Base-by-base conservation (phyloP, 1,140 invertebrate species). In the Pachypeltis micranthus region DNA sequence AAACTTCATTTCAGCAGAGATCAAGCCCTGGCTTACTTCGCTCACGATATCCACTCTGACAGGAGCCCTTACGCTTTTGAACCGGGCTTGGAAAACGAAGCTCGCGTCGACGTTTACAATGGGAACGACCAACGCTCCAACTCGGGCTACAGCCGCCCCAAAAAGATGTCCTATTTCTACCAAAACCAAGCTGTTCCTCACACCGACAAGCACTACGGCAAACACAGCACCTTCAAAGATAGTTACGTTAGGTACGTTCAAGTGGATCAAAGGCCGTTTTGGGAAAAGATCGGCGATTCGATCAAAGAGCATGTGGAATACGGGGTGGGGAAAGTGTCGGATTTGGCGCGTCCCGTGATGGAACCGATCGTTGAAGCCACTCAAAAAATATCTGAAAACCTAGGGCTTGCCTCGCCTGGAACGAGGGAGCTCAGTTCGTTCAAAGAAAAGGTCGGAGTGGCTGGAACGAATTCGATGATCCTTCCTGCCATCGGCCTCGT, bases 311-410 rank as follows among this genome's bases (percentile, higher is more conserved):
- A 85, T 47, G 78, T 89, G 12, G 81, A 85, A 62, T 84, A 74
- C 34, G 81, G 85, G 0, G 83, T 85, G 28, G 80, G 85, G 67
- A 82, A 80, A 23, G 80, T 89, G 44, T 81, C 84, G 16, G 81
- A 84, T 66, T 71, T 87, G 1, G 84, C 86, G 0, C 77, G 82
- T 44, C 85, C 86, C 0, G 85, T 88, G 0, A 76, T 87, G 12
- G 84, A 86, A 62, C 85, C 86, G 1, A 64, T 88, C 1, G 80
- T 87, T 0, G 86, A 88, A 73, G 86, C 85, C 0, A 85, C 86
- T 0, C 84, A 87, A 1, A 87, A 88, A 73, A 87, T 87, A 59
- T 84, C 84, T 1, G 78, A 86, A 61, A 89, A 88, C 70, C 73
- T 88, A 7, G 87, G 87, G 2, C 74, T 88, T 1, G 79, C 81